These are phyloP conservation scores for Pedetes capensis DNA, from an alignment of 2,113 vertebrate species.

Conservation along the genomic window DNA sequence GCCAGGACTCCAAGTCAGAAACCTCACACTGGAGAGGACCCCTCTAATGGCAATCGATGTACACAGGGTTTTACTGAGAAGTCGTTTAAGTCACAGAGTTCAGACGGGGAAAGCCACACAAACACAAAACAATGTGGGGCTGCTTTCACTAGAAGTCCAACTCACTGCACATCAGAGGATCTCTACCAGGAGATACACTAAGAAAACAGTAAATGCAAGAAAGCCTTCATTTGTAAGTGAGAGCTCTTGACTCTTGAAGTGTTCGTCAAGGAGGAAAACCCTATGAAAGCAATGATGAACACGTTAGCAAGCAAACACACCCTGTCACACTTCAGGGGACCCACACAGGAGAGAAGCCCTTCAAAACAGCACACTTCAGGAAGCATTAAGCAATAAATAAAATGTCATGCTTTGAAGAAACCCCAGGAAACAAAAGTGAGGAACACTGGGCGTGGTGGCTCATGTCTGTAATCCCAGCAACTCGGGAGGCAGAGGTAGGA, in stretches of 20 bases:
- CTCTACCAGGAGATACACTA: background rate
- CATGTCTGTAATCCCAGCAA: no score
- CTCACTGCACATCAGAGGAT: background rate
- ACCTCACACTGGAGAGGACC: background rate
- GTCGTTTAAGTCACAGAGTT: background rate
- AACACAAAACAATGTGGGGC: background rate
- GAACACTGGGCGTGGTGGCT: no score
- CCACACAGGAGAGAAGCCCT: background rate
- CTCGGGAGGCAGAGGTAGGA: no score
- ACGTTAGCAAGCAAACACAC: background rate
- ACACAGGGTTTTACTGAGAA: background rate
- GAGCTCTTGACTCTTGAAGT: background rate
- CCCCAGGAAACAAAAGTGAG: background rate
- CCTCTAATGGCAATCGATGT: background rate
- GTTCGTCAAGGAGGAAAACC: background rate
- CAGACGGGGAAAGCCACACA: background rate
- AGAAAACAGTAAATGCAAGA: background rate
- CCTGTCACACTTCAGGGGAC: background rate
- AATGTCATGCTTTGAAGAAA: background rate
- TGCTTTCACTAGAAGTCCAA: background rate
- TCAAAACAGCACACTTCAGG: background rate
- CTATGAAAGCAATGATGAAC: background rate
- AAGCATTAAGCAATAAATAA: background rate
- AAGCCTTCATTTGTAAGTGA: background rate
- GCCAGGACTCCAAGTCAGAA: background rate